phyloP scores from a whole-genome alignment of 2,113 vertebrate species.

The Brienomyrus brachyistius region DNA sequence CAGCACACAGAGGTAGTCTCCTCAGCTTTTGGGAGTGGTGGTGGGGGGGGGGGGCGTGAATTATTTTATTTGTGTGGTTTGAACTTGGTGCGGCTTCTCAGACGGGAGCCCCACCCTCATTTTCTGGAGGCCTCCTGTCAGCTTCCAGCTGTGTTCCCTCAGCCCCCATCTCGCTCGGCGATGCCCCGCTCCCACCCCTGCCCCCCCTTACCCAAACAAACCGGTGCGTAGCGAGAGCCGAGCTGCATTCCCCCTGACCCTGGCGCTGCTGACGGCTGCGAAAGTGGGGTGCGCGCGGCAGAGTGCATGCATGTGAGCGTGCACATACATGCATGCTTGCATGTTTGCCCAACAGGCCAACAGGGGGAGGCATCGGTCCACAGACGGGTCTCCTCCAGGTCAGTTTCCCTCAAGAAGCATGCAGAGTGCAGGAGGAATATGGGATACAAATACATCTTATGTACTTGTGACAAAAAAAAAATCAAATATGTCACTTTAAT shows the following conservation, averaged over 20 bases:
- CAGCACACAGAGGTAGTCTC: not conserved
- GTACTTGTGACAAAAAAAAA: not conserved
- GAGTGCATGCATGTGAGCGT: not conserved
- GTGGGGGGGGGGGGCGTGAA: not conserved
- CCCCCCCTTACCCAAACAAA: conserved; percentile 36
- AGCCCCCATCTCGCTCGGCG: not conserved
- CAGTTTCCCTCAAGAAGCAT: not conserved
- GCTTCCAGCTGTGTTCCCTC: conserved; percentile 31
- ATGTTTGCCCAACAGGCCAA: conserved; percentile 31
- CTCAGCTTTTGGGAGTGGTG: not conserved
- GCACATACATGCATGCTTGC: not conserved
- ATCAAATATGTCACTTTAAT: not conserved
- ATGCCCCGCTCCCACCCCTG: not conserved
- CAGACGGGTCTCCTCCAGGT: conserved; percentile 13
- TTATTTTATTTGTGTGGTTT: not conserved
- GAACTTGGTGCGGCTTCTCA: not conserved
- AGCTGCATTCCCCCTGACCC: conserved; percentile 16
- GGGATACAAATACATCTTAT: not conserved
- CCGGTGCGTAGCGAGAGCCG: conserved; percentile 15
- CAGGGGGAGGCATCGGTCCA: conserved; percentile 61
- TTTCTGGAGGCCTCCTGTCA: not conserved
- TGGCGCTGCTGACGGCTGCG: not conserved
- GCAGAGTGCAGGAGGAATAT: not conserved
- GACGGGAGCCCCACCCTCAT: not conserved
- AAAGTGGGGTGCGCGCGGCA: not conserved